Conservation (phyloP, 1,140 invertebrate species). For the Diprion similis region DNA sequence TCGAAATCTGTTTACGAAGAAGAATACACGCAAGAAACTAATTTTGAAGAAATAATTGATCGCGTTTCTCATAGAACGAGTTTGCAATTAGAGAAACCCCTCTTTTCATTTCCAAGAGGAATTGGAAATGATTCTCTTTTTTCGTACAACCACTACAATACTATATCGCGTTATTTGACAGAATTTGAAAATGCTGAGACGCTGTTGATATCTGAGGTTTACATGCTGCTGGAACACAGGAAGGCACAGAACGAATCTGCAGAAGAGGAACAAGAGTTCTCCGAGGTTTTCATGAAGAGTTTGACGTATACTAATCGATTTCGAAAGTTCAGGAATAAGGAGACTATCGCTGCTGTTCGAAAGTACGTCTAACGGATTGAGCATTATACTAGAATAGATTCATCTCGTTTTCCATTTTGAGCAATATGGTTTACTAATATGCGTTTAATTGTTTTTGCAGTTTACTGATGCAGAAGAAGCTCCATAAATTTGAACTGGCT, state of each 20-base stretch:
- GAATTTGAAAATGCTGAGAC: slow-evolving; percentile 99
- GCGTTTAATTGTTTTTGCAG: slow-evolving; percentile 64
- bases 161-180: slow-evolving; percentile 60
- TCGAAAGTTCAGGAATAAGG: slow-evolving; percentile 97
- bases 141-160: background rate
- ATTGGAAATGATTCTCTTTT: background rate
- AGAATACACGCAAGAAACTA: too few species aligned
- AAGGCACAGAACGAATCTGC: slow-evolving; percentile 97
- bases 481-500: slow-evolving; percentile 99
- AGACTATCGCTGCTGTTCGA: slow-evolving; percentile 95
- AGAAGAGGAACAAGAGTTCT: slow-evolving; percentile 98
- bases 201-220: slow-evolving; percentile 96
- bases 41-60: too few species aligned
- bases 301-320: slow-evolving; percentile 96
- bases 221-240: slow-evolving; percentile 96
- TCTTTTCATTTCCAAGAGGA: background rate
- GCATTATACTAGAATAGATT: too few species aligned
- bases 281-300: slow-evolving; percentile 98
- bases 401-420: too few species aligned
- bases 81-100: too few species aligned
- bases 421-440: too few species aligned
- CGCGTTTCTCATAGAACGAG: too few species aligned
- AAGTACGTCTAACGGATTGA: slow-evolving; percentile 65
- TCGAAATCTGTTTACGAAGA: too few species aligned
- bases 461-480: slow-evolving; percentile 91